Base-by-base conservation (phyloP, 2,113 vertebrate genomes). In the Callochromis pleurospilus region DNA sequence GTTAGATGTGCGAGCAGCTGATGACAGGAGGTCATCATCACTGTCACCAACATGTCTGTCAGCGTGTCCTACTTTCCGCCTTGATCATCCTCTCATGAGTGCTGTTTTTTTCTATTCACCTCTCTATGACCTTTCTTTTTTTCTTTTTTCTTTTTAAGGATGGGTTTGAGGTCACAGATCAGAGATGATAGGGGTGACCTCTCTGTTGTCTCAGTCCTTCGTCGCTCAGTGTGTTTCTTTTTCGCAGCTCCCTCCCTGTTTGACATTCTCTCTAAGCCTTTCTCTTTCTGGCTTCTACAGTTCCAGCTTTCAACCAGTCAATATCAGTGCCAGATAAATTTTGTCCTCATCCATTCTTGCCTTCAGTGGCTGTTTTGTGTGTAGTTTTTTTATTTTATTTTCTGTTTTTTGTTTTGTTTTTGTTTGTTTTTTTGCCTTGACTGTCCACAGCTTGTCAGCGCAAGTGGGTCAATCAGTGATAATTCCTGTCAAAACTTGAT, bases 21-120 rank as follows among this genome's bases (percentile, higher is more conserved):
- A 79, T 91, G 93, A 91, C 85, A 85, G 92, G 91, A 90, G 62
- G 83, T 77, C 86, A 82, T 85, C 86, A 60, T 86, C 83, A 11
- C 86, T 47, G 81, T 81, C 77, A 83, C 19, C 4, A 31, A 82
- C 88, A 65, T 54, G 49, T 85, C 86, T 85, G 84, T 88, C 79
- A 53, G 51, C 2, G n/a, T 49, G 54, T 79, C 83, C 47, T 84
- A 75, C 24, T 82, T 70, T 79, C 79, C 26, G 29, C 55, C 79
- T 60, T 36, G 26, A 53, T 86, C 81, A 26, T 86, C 62, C 33
- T 70, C 26, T 86, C 21, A 81, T n/a, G 70, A n/a, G 73, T n/a
- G 77, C 42, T 42, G 56, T 55, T 36, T 89, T 83, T 82, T 51
- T 29, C 60, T 65, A n/a, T 65, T 31, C 12, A n/a, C 17, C 60